A percentile compares a stretch with the other conserved stretches of the same genome.
Evolutionary conservation across 1,140 invertebrate species (phyloP).

Genomic region (Scylla paramamosain): DNA sequence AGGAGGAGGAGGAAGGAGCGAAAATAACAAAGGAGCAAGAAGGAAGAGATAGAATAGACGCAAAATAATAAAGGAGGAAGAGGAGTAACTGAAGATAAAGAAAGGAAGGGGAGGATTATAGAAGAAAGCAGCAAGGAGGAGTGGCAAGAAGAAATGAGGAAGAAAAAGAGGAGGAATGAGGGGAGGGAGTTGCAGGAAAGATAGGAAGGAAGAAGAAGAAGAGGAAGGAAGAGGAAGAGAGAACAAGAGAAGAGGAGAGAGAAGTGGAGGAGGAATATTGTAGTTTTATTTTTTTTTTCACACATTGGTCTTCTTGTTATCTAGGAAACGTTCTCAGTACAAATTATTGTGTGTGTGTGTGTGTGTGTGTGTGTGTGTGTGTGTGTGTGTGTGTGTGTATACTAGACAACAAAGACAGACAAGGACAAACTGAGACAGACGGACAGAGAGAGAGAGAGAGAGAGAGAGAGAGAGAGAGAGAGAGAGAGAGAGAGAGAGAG

Average conservation of each 20-base stretch:
- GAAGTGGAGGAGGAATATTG: neutral
- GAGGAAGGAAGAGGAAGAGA: too few species aligned
- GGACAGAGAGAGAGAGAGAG: neutral
- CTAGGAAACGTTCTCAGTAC: neutral
- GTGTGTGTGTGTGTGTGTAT: neutral
- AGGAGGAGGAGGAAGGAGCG: neutral
- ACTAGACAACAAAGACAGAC: neutral
- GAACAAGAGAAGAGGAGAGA: too few species aligned
- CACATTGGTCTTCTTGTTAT: neutral
- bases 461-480: neutral
- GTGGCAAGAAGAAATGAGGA: too few species aligned
- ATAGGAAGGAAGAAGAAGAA: too few species aligned
- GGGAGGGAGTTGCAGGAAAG: too few species aligned
- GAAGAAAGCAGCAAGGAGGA: neutral
- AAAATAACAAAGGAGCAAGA: neutral
- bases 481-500: neutral
- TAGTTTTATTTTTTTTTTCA: neutral
- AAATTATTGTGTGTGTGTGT: neutral
- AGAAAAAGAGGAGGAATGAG: too few species aligned
- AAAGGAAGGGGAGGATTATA: neutral
- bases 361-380: conserved; percentile 8
- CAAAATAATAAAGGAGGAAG: neutral
- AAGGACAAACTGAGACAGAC: neutral
- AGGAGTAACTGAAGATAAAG: neutral
- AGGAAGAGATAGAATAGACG: neutral